These are phyloP conservation scores for Pseudomyrmex pallidus DNA, from an alignment of 1,140 invertebrate genomes.

Conservation along the genomic window DNA sequence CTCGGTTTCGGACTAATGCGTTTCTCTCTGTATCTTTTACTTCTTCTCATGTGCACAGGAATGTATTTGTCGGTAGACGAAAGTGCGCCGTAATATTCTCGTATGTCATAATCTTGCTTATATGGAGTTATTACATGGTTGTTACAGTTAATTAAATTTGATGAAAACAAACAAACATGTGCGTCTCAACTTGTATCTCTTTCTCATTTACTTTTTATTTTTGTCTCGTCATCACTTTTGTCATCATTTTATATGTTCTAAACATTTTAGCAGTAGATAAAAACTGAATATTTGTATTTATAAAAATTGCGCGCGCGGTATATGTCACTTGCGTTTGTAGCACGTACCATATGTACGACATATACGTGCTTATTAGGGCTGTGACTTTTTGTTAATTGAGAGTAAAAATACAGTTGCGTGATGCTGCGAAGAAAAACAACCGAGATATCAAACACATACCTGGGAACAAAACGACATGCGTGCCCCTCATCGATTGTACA, in stretches of 20 bases:
- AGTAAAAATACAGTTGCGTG: background rate
- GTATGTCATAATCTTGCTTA: background rate
- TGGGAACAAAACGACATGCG: constrained; percentile 78
- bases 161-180: background rate
- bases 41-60: background rate
- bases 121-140: background rate
- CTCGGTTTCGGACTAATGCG: constrained; percentile 28
- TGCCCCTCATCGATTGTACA: constrained; percentile 83
- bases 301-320: no score
- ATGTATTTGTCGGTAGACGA: background rate
- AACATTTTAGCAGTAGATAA: no score
- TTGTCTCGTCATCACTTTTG: no score
- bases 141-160: background rate
- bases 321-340: background rate
- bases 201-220: background rate
- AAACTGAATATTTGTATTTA: no score
- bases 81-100: no score
- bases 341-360: constrained; percentile 60
- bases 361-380: constrained; percentile 51
- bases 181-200: background rate
- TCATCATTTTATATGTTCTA: no score
- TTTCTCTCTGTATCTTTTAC: constrained; percentile 3
- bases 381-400: background rate
- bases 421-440: background rate
- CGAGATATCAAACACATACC: constrained; percentile 64